Evolutionary conservation across 30 jellyfish, hydroid and myxozoan species (phyloP), one percentile per base, ranked within the genome.

Genomic region (Pelagia noctiluca): DNA sequence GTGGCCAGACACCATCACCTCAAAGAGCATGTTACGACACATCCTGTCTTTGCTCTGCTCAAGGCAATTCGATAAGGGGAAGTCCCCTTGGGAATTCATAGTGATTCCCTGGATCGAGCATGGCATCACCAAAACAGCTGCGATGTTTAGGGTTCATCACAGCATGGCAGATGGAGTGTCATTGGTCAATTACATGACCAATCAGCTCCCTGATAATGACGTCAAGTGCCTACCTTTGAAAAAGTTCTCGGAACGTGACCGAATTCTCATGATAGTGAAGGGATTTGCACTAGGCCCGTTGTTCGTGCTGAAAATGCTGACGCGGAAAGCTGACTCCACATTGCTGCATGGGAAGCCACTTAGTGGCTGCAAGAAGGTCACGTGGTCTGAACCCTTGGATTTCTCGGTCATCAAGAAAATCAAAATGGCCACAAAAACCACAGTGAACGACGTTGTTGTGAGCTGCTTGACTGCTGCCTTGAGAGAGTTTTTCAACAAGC

Each of bases 141-240:
- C 81, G 19, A 50, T 84, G 80, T 73, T 91, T 49, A 76, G 98
- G 3, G 23, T 72, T 54, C 75, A 88, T 29, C 98, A 91, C 78
- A 65, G 96, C 67, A 38, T 91, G 35, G 96, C 98, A 1, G 98
- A 91, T 78, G 98, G 98, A 0, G 84, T 85, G 23, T 80, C 98
- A 10, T 60, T 91, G 63, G 90, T 78, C 31, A 66, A 84, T 33
- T 84, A 48, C 68, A 61, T 91, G 63, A 80, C 88, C 13, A 69
- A 78, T 25, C 85, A 47, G 48, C 82, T 84, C 38, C 84, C 96
- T 3, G 96, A 85, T 69, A 75, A 74, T 34, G 68, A 60, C 26
- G 63, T 83, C 48, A 46, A 60, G 36, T 53, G 50, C 4, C 54
- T 72, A 16, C 63, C 73, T 18, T 22, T 91, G 75, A 76, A 73